Conservation (phyloP, 2,797 vertebrate genomes). For the Enteromius mattozi region DNA sequence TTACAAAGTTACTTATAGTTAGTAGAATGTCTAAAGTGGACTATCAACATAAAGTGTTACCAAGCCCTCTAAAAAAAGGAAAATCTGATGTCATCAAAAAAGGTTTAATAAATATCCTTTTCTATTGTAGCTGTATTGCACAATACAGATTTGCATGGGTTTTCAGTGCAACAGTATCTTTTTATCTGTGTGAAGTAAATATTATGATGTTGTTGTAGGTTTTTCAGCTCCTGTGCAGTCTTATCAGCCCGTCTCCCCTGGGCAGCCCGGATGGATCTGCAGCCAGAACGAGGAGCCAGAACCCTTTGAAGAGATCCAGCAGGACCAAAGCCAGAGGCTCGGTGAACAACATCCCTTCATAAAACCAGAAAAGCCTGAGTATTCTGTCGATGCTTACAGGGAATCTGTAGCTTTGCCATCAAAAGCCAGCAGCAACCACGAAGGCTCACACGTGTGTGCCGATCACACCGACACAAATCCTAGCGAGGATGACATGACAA, state of each 20-base stretch:
- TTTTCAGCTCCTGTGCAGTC: slow-evolving; percentile 20
- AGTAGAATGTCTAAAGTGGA: no score
- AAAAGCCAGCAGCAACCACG: neutral
- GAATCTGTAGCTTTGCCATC: slow-evolving; percentile 33
- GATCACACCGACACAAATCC: slow-evolving; percentile 45
- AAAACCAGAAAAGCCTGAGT: slow-evolving; percentile 43
- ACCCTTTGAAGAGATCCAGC: slow-evolving; percentile 29
- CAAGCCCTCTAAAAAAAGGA: no score
- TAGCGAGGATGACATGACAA: slow-evolving; percentile 34
- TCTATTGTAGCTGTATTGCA: neutral
- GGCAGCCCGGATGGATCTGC: slow-evolving; percentile 39
- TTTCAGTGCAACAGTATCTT: neutral
- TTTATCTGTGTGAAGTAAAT: neutral
- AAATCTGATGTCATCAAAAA: neutral
- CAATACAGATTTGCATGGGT: neutral
- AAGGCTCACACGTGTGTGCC: neutral
- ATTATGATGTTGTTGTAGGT: neutral
- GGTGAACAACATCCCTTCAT: slow-evolving; percentile 34
- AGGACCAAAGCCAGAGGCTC: slow-evolving; percentile 1
- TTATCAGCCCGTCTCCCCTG: slow-evolving; percentile 17
- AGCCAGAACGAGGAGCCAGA: slow-evolving; percentile 46
- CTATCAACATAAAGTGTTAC: no score
- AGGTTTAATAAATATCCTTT: no score
- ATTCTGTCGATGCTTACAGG: slow-evolving; percentile 3
- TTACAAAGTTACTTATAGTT: no score